These are phyloP conservation scores for Geotrypetes seraphini DNA, from an alignment of 2,797 vertebrate species.

Conservation along the genomic window DNA sequence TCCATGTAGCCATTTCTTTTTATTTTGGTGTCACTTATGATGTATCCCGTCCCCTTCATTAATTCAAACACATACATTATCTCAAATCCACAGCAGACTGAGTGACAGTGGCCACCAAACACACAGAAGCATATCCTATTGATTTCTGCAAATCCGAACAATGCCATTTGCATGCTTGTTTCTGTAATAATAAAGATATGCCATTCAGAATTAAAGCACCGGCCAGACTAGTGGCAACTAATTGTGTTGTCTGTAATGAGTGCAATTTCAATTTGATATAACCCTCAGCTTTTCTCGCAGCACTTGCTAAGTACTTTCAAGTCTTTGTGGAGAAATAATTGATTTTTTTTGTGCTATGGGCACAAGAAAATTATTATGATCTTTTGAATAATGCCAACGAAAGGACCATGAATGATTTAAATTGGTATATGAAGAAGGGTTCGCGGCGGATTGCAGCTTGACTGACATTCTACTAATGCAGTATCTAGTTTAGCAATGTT, in stretches of 20 bases:
- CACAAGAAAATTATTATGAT: conserved; percentile 99
- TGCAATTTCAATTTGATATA: conserved; percentile 99
- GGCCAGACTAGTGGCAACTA: conserved; percentile 99
- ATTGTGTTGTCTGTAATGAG: conserved; percentile 99
- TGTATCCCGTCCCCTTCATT: conserved; percentile 95
- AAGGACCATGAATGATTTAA: conserved; percentile 99
- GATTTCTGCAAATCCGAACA: conserved; percentile 99
- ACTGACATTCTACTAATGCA: conserved; percentile 91
- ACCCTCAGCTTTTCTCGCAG: conserved; percentile 98
- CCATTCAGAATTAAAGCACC: conserved; percentile 98
- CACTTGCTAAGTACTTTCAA: conserved; percentile 99
- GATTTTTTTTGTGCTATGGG: conserved; percentile 99
- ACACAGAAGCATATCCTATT: conserved; percentile 98
- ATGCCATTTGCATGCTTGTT: conserved; percentile 99
- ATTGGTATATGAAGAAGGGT: conserved; percentile 98
- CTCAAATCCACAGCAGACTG: conserved; percentile 97
- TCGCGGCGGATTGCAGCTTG: conserved; percentile 84
- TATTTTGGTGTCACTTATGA: conserved; percentile 99
- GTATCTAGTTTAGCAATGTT: conserved; percentile 89
- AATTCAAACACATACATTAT: conserved; percentile 99
- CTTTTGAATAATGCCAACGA: conserved; percentile 99
- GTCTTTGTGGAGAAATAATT: conserved; percentile 99
- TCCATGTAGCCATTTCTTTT: conserved; percentile 98
- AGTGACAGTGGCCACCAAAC: conserved; percentile 98
- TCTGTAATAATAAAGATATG: conserved; percentile 99